These are phyloP conservation scores for Castor canadensis DNA, from an alignment of 2,113 vertebrate species.

Conservation along the genomic window DNA sequence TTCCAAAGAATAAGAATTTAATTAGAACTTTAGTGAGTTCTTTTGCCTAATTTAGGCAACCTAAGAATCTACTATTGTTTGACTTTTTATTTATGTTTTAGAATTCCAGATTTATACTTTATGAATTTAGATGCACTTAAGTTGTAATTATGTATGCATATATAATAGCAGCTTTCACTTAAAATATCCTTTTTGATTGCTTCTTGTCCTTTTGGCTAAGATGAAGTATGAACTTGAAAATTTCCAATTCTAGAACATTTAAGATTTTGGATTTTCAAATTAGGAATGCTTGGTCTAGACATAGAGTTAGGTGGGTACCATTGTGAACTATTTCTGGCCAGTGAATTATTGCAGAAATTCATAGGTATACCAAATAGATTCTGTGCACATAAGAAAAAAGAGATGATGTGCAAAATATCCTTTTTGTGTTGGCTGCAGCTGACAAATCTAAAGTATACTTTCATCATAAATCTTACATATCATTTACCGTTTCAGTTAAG, in stretches of 20 bases:
- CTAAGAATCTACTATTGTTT: not conserved
- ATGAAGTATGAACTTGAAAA: too few species aligned
- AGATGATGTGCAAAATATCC: too few species aligned
- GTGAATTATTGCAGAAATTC: too few species aligned
- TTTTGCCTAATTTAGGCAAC: not conserved
- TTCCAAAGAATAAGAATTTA: conserved; percentile 13
- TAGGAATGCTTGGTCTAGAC: too few species aligned
- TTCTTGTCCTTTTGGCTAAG: too few species aligned
- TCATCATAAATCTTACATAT: conserved; percentile 63
- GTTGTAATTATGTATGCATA: conserved; percentile 38
- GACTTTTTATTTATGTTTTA: conserved; percentile 20
- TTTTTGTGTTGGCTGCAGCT: conserved; percentile 81
- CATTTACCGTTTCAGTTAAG: conserved; percentile 74
- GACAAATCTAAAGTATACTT: conserved; percentile 77
- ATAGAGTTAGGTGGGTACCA: too few species aligned
- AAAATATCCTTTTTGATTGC: too few species aligned
- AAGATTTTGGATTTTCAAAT: too few species aligned
- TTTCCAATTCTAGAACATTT: too few species aligned
- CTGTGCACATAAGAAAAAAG: too few species aligned
- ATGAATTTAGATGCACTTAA: conserved; percentile 71
- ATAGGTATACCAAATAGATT: too few species aligned
- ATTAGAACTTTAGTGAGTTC: not conserved
- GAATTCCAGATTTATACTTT: conserved; percentile 44
- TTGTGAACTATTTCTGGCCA: too few species aligned
- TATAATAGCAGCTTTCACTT: conserved; percentile 72